Base-by-base conservation (phyloP, 2,797 vertebrate species). In the Psittacula echo region DNA sequence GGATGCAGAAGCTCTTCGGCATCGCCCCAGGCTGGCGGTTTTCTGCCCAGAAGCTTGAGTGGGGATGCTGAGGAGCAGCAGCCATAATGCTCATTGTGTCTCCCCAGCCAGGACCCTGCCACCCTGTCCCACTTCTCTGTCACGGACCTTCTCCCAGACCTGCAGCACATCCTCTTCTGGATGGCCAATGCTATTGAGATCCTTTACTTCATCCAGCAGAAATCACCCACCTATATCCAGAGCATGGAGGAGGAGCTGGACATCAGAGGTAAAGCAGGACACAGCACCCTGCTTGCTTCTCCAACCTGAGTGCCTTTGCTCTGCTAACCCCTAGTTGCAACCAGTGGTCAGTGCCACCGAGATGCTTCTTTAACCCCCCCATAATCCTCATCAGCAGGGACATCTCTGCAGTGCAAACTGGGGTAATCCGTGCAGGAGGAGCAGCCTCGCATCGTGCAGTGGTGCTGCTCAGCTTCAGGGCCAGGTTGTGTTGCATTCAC, bases 181-280 rank as follows among this genome's bases (percentile, higher is more conserved):
- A 99, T 99, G 99, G 98, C 99, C 70, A 99, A 99, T 30, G 98
- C 98, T 94, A 98, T 99, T 0, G 99, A 99, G 98, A 98, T 99
- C 81, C 98, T 99, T 21, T 99, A 99, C 98, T 99, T 99, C 11
- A 97, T 99, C 81, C 99, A 99, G 96, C 99, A 99, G 98, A 98
- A 98, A 92, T 98, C 98, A 2, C 99, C 99, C 3, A 96, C 98
- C 4, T 99, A 99, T 97, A 98, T 99, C 97, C 99, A 99, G 98
- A 98, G 96, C 96, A 98, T 99, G 96, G 99, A 99, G 94, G 98
- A 99, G 85, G 98, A 98, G 48, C 97, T 99, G 96, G 99, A 98
- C 1, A 83, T 97, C 95, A 98, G 98, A 98, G 99, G 99, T 99
- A 44, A 7, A 88, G 58, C 44, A 68, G 78, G 48, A 21, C 3